phyloP scores from a whole-genome alignment of 2,797 vertebrate species.

The Carduelis carduelis region DNA sequence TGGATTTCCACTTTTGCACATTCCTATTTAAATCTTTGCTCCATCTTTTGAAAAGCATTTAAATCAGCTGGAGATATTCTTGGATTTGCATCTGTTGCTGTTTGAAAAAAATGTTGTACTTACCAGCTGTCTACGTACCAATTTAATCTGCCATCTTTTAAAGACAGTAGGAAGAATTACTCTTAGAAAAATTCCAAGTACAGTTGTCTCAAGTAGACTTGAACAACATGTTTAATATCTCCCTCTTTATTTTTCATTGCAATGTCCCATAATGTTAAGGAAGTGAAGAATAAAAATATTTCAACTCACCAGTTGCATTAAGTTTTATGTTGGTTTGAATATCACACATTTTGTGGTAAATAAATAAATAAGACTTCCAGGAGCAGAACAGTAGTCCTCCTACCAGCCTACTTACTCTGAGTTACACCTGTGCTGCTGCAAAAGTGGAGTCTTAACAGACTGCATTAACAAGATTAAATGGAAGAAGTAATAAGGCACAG shows the following conservation, averaged over 20 bases:
- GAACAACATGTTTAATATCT: neutral
- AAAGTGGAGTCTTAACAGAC: slow-evolving; percentile 69
- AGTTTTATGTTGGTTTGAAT: slow-evolving; percentile 79
- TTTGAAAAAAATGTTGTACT: slow-evolving; percentile 43
- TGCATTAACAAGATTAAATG: slow-evolving; percentile 82
- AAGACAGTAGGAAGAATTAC: slow-evolving; percentile 2
- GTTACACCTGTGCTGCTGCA: slow-evolving; percentile 63
- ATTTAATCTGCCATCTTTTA: slow-evolving; percentile 43
- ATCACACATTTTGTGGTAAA: slow-evolving; percentile 71
- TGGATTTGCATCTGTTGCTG: slow-evolving; percentile 33
- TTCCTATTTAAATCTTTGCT: slow-evolving; percentile 36
- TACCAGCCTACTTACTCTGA: slow-evolving; percentile 20
- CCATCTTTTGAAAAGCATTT: slow-evolving; percentile 11
- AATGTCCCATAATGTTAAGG: neutral
- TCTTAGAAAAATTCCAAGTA: neutral
- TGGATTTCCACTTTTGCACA: slow-evolving; percentile 17
- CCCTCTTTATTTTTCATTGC: neutral
- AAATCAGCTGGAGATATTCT: slow-evolving; percentile 46
- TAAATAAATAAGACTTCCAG: slow-evolving; percentile 6
- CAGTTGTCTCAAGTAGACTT: neutral
- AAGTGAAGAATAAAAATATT: slow-evolving; percentile 44
- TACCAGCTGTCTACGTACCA: slow-evolving; percentile 27
- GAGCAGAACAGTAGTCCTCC: slow-evolving; percentile 49
- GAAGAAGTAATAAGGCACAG: slow-evolving; percentile 76
- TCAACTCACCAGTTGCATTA: slow-evolving; percentile 80